These are phyloP conservation scores for Cataglyphis hispanica DNA, from an alignment of 1,140 invertebrate species.

Conservation along the genomic window DNA sequence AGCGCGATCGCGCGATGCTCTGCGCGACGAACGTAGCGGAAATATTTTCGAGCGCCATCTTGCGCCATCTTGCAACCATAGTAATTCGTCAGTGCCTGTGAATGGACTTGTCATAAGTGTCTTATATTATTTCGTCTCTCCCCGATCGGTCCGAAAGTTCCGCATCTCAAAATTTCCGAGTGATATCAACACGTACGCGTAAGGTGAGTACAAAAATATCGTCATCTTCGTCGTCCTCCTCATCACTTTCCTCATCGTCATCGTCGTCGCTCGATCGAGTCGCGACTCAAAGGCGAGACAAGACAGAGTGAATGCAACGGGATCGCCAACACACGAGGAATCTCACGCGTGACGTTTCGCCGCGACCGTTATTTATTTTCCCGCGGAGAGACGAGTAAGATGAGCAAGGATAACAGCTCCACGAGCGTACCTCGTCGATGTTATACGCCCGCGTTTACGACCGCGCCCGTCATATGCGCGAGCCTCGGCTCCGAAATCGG, in stretches of 20 bases:
- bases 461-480: conserved; percentile 15
- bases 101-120: conserved; percentile 84
- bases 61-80: conserved; percentile 67
- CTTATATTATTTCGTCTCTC: conserved; percentile 78
- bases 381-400: no score
- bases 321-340: background rate
- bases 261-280: background rate
- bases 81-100: conserved; percentile 82
- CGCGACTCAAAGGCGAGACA: background rate
- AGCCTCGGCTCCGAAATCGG: conserved; percentile 26
- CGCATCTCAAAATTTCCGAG: conserved; percentile 75
- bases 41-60: conserved; percentile 79
- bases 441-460: background rate
- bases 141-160: conserved; percentile 70
- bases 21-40: conserved; percentile 39
- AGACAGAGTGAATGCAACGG: background rate
- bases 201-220: conserved; percentile 74
- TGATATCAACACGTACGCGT: conserved; percentile 34
- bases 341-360: background rate
- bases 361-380: background rate
- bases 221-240: background rate
- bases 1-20: conserved; percentile 32
- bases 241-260: background rate
- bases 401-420: background rate
- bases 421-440: background rate